Percentiles rank a stretch among this genome's conserved stretches.
Conservation (phyloP, 2,888 invertebrate genomes). For the Pollenia labialis region DNA sequence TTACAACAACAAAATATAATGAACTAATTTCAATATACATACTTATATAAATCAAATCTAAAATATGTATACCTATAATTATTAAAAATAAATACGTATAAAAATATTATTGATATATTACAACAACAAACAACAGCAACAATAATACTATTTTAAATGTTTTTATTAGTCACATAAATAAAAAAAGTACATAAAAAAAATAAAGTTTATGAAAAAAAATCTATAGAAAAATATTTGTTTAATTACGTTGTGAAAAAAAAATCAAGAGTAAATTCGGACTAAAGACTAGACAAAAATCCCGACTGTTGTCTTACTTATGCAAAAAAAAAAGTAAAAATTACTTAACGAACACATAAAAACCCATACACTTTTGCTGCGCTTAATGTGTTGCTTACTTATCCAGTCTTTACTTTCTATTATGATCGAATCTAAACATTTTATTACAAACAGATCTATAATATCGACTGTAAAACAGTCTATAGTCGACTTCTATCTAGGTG, state of each 20-base stretch:
- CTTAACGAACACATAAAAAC: too few relatives aligned
- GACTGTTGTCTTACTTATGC: too few relatives aligned
- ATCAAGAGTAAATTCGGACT: neutral
- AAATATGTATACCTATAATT: constrained; percentile 24
- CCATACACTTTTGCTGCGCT: too few relatives aligned
- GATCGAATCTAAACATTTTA: too few relatives aligned
- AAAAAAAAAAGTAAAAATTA: too few relatives aligned
- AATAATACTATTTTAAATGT: constrained; percentile 72
- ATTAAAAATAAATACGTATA: constrained; percentile 8
- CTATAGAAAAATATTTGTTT: constrained; percentile 19
- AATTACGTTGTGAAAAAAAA: constrained; percentile 38
- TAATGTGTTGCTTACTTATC: too few relatives aligned
- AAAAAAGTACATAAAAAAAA: constrained; percentile 47
- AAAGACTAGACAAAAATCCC: too few relatives aligned
- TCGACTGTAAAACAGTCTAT: too few relatives aligned
- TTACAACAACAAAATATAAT: constrained; percentile 4
- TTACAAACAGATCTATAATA: too few relatives aligned
- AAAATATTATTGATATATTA: constrained; percentile 4
- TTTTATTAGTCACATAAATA: constrained; percentile 68
- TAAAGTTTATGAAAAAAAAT: constrained; percentile 46
- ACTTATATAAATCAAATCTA: constrained; percentile 20
- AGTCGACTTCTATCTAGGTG: too few relatives aligned
- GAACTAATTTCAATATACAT: constrained; percentile 15
- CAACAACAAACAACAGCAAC: constrained; percentile 47
- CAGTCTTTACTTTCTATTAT: too few relatives aligned